Base-by-base conservation (phyloP, 1,140 invertebrate species). In the Calliopsis andreniformis region DNA sequence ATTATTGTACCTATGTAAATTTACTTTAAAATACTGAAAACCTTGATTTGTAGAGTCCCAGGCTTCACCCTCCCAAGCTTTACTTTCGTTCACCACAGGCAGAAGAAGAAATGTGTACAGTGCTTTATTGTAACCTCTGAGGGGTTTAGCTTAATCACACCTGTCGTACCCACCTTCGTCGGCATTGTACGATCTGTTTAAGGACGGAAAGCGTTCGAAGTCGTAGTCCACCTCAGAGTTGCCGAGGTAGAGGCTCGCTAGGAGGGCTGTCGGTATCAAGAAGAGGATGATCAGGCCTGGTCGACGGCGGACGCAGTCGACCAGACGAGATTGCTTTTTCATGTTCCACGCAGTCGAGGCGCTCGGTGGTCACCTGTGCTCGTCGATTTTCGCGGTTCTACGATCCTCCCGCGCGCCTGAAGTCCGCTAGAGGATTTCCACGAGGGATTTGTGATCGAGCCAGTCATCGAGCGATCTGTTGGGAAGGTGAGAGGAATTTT, bases 201-300 rank as follows among this genome's bases (percentile, higher is more conserved):
- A 1, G 23, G 84, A 55, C 16, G 87, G 61, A 55, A 86, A 89
- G 12, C 87, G 88, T 5, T 88, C 84, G 43, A 83, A 83, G 0
- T 82, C 76, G 25, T 73, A 55, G 43, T 86, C 82, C 16, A 56
- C 80, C 12, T 78, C 80, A 14, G 80, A 82, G 10, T 86, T 86
- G 23, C 89, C 79, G 0, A 88, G 76, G 63, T 91, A 92, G 16
- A 91, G 79, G 7, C 88, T 89, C 12, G 88, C 69, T 16, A 86
- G 55, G 7, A 92, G 76, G 18, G 89, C 32, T n/a, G 82, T 84
- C 18, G 90, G 87, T 6, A 91, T 28, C 32, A 90, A 45, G 32
- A 92, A 25, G 16, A 91, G 45, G 6, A n/a, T n/a, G n/a, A 90
- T 69, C 18, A 90, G 32, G 4, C 84, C 70, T 2, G 87, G 84